phyloP scores from a whole-genome alignment of 2,888 invertebrate species.

The Spatulosminthurus flaviceps region DNA sequence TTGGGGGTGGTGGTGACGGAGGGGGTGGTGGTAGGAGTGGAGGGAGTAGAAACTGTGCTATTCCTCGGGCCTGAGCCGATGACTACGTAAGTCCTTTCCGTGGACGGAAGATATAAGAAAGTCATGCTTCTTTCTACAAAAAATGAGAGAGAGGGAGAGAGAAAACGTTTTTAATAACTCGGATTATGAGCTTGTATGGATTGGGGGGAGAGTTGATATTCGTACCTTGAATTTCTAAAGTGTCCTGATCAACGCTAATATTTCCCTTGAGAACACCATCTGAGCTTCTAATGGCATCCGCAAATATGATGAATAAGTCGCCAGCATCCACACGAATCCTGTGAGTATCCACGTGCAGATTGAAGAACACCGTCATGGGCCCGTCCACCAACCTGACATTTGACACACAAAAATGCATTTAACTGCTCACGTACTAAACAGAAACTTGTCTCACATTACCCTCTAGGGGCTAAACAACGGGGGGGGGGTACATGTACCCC shows the following conservation, averaged over 20 bases:
- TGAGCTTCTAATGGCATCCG: constrained; percentile 67
- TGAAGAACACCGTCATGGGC: constrained; percentile 84
- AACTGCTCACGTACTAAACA: too few relatives aligned
- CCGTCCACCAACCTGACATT: constrained; percentile 72
- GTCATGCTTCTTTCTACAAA: constrained; percentile 63
- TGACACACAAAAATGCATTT: too few relatives aligned
- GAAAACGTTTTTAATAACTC: too few relatives aligned
- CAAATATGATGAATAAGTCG: constrained; percentile 73
- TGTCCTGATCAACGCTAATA: constrained; percentile 59
- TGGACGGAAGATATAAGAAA: constrained; percentile 62
- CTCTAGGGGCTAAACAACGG: background rate
- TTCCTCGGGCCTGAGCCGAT: constrained; percentile 44
- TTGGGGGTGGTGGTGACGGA: background rate
- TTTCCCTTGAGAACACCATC: constrained; percentile 58
- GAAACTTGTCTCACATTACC: background rate
- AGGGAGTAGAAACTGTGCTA: background rate
- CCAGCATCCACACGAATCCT: constrained; percentile 66
- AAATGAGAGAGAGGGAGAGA: too few relatives aligned
- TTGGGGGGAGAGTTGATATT: too few relatives aligned
- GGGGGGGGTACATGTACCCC: too few relatives aligned
- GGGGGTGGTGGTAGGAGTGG: background rate
- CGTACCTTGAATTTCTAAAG: constrained; percentile 63
- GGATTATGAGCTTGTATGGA: too few relatives aligned
- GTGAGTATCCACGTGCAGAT: constrained; percentile 81
- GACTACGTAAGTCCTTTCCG: constrained; percentile 60